Evolutionary conservation across 2,888 invertebrate species (phyloP), one percentile per base, ranked within the genome.

Genomic region (Thymelicus lineola): DNA sequence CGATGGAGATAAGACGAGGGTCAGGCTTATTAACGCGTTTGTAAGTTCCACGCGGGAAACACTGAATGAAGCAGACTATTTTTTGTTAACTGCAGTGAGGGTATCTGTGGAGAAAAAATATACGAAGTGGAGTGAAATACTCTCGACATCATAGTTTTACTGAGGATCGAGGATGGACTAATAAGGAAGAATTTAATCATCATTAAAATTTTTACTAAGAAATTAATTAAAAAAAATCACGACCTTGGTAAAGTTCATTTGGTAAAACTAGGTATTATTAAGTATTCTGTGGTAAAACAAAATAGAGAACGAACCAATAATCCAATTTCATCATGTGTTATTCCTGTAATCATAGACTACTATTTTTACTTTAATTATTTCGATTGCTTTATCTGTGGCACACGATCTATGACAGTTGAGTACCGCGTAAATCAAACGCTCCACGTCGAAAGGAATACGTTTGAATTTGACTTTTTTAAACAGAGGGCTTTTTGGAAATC

Each of bases 1-100:
- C 87, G 90, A 90, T 90, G 84, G 74, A 83, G 91, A 90, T 89
- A 89, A 88, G 76, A 70, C 75, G 55, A 74, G 75, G 76, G 80
- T 77, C 77, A 77, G 78, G 76, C 80, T 80, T 83, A 82, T 80
- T 81, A 81, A 76, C 79, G 79, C 77, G 74, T 76, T 78, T 75
- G 76, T 79, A 77, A 61, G 68, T 46, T 55, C 55, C 55, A 61
- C 55, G 45, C 53, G 61, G 46, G 62, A 7, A 61, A 53, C 38
- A 35, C 42, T 60, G 59, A n/a, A 59, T 58, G 36, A 46, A 28
- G 53, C 36, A 53, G 35, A 20, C 12, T 17, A 9, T 53, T 53
- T 53, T 53, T 53, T 53, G 50, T 53, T 7, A 53, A 53, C 38
- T 38, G 9, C 38, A 38, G 9, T 53, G 50, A 20, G 10, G 50